A percentile compares a stretch with the other conserved stretches of the same genome.
These are phyloP conservation scores for Aleadryas rufinucha DNA, from an alignment of 2,113 vertebrate species.

Conservation along the genomic window DNA sequence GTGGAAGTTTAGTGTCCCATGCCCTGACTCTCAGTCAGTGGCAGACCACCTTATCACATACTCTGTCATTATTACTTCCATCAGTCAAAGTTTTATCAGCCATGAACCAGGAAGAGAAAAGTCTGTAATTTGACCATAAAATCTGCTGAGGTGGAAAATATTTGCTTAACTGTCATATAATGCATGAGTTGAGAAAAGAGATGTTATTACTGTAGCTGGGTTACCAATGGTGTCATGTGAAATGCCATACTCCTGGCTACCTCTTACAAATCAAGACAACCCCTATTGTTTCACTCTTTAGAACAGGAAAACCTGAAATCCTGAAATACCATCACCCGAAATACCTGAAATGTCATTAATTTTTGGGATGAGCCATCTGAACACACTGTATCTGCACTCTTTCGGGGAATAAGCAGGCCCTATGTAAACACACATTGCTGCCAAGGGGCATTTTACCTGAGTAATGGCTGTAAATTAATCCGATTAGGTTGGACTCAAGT, in stretches of 20 bases:
- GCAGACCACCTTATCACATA: background rate
- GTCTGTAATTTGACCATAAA: background rate
- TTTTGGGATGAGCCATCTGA: background rate
- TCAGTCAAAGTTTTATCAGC: background rate
- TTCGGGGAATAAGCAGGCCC: background rate
- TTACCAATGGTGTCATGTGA: accelerated
- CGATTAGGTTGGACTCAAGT: background rate
- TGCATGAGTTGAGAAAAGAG: background rate
- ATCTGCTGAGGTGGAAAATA: background rate
- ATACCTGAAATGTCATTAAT: background rate
- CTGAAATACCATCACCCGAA: background rate
- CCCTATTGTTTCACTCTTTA: background rate
- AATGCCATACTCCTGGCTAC: background rate
- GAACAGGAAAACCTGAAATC: background rate
- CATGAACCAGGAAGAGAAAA: background rate
- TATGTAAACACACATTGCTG: background rate
- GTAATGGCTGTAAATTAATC: background rate
- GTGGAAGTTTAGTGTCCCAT: accelerated
- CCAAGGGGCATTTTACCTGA: background rate
- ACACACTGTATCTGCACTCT: background rate
- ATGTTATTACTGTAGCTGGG: background rate
- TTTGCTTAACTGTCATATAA: background rate
- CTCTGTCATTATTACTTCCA: background rate
- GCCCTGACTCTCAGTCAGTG: background rate
- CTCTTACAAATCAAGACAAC: background rate